phyloP scores from a whole-genome alignment of 2,888 invertebrate species.

The Fragum whitleyi region DNA sequence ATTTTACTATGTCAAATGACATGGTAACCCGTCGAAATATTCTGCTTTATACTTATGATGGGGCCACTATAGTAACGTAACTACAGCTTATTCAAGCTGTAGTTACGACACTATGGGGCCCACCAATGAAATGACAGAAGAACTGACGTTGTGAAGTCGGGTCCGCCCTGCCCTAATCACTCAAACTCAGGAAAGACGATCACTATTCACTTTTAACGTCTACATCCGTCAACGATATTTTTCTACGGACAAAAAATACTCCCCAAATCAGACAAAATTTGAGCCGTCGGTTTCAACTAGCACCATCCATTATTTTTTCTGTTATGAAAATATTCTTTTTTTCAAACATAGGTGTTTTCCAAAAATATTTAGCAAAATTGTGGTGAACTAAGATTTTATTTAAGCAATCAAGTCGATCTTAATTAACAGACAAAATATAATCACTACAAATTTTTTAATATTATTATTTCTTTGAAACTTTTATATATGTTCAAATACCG shows the following conservation, averaged over 20 bases:
- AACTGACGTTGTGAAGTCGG: constrained; percentile 4
- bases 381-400: too few species aligned
- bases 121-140: neutral
- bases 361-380: too few species aligned
- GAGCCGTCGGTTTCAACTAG: neutral
- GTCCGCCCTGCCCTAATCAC: constrained; percentile 10
- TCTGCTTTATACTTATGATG: neutral
- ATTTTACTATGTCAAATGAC: constrained; percentile 18
- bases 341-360: too few species aligned
- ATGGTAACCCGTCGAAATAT: constrained; percentile 5
- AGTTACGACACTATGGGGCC: neutral
- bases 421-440: too few species aligned
- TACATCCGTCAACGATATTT: neutral
- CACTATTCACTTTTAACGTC: neutral
- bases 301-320: neutral
- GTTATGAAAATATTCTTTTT: neutral
- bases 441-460: too few species aligned
- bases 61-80: neutral
- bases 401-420: too few species aligned
- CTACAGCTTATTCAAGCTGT: neutral
- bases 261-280: neutral
- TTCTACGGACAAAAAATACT: neutral
- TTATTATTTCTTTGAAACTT: too few species aligned
- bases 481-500: too few species aligned
- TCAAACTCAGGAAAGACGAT: constrained; percentile 20